phyloP scores from a whole-genome alignment of 2,113 vertebrate species.

The Microcebus jonahi region DNA sequence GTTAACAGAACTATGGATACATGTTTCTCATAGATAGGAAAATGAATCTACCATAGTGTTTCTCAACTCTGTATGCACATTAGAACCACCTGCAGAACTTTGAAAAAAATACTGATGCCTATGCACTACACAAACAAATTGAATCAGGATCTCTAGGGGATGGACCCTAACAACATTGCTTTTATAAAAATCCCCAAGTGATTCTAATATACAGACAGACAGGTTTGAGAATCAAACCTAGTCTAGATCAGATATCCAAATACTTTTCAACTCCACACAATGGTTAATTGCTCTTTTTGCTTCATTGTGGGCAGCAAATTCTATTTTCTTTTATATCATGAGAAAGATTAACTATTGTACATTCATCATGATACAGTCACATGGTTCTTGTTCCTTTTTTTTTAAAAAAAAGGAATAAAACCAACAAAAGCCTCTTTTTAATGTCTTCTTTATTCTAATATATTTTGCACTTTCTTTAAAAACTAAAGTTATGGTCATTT shows the following conservation, averaged over 20 bases:
- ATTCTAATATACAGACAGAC: background rate
- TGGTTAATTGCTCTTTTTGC: background rate
- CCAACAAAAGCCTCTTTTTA: background rate
- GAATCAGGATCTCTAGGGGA: background rate
- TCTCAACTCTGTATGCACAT: background rate
- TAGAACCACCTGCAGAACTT: background rate
- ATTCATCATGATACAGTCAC: background rate
- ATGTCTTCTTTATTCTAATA: background rate
- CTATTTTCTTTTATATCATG: background rate
- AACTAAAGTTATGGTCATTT: background rate
- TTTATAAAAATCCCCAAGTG: background rate
- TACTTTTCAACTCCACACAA: background rate
- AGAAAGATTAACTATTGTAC: background rate
- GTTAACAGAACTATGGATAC: background rate
- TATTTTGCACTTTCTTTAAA: background rate
- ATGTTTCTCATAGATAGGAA: background rate
- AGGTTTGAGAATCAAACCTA: background rate
- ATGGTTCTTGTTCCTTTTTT: background rate
- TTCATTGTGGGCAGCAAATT: background rate
- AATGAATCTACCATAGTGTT: background rate
- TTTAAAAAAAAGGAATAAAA: background rate
- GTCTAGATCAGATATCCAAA: background rate
- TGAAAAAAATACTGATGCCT: background rate
- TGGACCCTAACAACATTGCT: background rate
- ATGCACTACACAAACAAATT: background rate